Evolutionary conservation across 2,888 invertebrate genomes (phyloP).

Genomic region (Microplitis deprimator): DNA sequence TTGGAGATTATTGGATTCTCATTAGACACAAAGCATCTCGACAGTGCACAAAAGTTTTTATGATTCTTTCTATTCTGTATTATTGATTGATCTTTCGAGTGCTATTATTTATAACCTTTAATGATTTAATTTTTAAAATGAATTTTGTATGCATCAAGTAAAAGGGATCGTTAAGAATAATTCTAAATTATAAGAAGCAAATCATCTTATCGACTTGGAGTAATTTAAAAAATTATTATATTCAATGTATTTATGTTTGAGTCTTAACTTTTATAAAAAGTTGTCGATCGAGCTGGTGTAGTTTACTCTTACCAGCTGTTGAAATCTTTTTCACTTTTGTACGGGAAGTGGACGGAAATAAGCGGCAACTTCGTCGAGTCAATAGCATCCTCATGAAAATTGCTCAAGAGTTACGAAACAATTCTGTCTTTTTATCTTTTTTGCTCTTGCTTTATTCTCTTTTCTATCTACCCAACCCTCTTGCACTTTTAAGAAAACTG

Average conservation of each 20-base stretch:
- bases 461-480: conserved; percentile 14
- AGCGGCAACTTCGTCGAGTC: conserved; percentile 46
- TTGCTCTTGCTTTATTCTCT: conserved; percentile 1
- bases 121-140: no score
- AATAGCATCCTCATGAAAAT: conserved; percentile 55
- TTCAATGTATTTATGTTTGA: background rate
- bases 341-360: conserved; percentile 40
- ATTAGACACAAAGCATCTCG: conserved; percentile 54
- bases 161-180: no score
- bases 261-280: conserved; percentile 12
- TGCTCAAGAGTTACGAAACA: conserved; percentile 64
- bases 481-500: conserved; percentile 57
- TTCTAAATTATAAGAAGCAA: no score
- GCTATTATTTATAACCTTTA: background rate
- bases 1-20: conserved; percentile 69
- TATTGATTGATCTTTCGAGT: background rate
- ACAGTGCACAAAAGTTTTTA: conserved; percentile 27
- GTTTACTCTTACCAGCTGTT: conserved; percentile 17
- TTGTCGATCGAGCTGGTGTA: conserved; percentile 32
- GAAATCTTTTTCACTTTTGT: conserved; percentile 3
- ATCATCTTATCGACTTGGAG: background rate
- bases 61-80: background rate
- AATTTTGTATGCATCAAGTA: no score
- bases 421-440: conserved; percentile 48
- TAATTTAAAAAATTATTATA: background rate